Evolutionary conservation across 2,888 invertebrate genomes (phyloP).

Genomic region (Rhorus exstirpatorius): DNA sequence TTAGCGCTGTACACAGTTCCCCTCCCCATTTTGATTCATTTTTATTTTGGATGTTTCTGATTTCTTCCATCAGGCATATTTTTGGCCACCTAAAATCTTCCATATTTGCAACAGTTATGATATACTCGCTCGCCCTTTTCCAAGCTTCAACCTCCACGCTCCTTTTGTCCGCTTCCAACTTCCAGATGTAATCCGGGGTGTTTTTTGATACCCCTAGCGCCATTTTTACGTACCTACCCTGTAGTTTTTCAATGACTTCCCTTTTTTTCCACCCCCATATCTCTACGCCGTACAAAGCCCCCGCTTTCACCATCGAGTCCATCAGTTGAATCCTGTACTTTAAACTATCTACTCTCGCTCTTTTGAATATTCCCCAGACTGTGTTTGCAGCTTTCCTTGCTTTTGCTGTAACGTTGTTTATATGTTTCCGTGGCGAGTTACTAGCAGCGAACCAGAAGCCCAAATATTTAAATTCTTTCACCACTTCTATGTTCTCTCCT

Average conservation of each 20-base stretch:
- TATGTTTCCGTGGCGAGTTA: not conserved
- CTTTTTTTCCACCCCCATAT: conserved; percentile 33
- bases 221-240: conserved; percentile 16
- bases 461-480: conserved; percentile 15
- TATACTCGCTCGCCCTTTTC: conserved; percentile 7
- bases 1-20: not conserved
- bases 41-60: too few species aligned
- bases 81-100: too few species aligned
- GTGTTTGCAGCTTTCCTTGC: conserved; percentile 4
- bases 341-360: not conserved
- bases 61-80: too few species aligned
- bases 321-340: conserved; percentile 7
- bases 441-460: conserved; percentile 19
- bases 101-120: too few species aligned
- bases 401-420: not conserved
- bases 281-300: conserved; percentile 12
- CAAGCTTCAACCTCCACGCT: conserved; percentile 9
- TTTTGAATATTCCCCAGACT: conserved; percentile 22
- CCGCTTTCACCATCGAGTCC: conserved; percentile 23
- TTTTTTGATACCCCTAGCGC: conserved; percentile 10
- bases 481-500: conserved; percentile 11
- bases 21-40: conserved; percentile 8
- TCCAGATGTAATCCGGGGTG: conserved; percentile 11
- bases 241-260: conserved; percentile 12
- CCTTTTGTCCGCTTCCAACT: not conserved